A percentile compares a stretch with the other conserved stretches of the same genome.
Evolutionary conservation across 2,113 vertebrate species (phyloP).

Genomic region (Willisornis vidua): DNA sequence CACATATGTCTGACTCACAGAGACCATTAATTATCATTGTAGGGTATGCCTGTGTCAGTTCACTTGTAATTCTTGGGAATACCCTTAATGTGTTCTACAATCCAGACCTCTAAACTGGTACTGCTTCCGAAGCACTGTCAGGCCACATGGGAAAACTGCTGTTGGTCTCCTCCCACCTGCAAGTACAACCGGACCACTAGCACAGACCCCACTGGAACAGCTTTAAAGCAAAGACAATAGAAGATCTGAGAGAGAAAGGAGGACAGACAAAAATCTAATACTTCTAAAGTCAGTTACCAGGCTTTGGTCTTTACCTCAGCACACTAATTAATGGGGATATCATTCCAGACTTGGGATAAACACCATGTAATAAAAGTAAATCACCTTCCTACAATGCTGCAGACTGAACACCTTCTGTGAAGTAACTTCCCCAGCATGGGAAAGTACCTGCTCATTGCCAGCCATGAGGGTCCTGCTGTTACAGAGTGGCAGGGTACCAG

Average conservation of each 20-base stretch:
- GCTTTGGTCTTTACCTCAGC: background rate
- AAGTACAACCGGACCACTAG: background rate
- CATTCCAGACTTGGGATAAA: background rate
- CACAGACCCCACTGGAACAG: background rate
- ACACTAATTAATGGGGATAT: background rate
- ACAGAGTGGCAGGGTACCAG: background rate
- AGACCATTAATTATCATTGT: background rate
- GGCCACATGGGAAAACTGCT: background rate
- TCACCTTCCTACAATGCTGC: background rate
- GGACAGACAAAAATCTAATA: background rate
- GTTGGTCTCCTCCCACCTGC: background rate
- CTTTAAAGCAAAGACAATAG: background rate
- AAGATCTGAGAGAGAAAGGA: background rate
- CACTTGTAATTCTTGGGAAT: background rate
- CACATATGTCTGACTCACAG: background rate
- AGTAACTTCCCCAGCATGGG: background rate
- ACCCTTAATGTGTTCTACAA: background rate
- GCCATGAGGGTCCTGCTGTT: background rate
- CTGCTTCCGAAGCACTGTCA: background rate
- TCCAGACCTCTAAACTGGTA: background rate
- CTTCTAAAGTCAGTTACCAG: background rate
- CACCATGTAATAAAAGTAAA: background rate
- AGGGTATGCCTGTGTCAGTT: background rate
- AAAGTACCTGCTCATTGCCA: background rate
- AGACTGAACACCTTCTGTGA: background rate